Conservation (phyloP, 2,888 invertebrate genomes). For the Melipona bicolor region DNA sequence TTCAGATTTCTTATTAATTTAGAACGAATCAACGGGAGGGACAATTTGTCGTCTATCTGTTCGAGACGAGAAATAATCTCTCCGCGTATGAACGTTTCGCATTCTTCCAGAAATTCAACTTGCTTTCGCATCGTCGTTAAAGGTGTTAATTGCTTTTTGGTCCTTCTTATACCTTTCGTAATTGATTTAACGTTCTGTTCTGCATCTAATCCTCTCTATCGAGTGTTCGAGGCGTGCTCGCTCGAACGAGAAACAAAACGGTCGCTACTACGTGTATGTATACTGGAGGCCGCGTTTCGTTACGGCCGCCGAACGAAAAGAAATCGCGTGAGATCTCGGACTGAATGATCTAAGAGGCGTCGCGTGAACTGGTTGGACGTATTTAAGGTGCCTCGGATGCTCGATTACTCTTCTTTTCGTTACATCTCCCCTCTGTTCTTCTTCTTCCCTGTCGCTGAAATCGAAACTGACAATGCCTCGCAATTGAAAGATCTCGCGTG, state of each 20-base stretch:
- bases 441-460: slow-evolving; percentile 10
- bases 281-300: not conserved
- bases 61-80: not conserved
- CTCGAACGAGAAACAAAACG: slow-evolving; percentile 31
- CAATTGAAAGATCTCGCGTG: slow-evolving; percentile 45
- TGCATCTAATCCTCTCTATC: slow-evolving; percentile 23
- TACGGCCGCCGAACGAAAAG: not conserved
- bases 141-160: slow-evolving; percentile 53
- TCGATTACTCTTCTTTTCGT: not conserved
- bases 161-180: slow-evolving; percentile 58
- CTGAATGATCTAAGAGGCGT: slow-evolving; percentile 4
- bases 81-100: not conserved
- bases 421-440: not conserved
- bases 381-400: slow-evolving; percentile 14
- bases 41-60: not conserved
- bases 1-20: not conserved
- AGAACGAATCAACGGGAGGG: not conserved
- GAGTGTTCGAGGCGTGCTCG: slow-evolving; percentile 31
- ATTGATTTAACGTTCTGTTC: slow-evolving; percentile 46
- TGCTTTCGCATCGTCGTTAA: slow-evolving; percentile 35
- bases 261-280: not conserved
- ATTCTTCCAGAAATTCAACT: slow-evolving; percentile 3
- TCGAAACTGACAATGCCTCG: slow-evolving; percentile 42
- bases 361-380: slow-evolving; percentile 27
- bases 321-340: slow-evolving; percentile 12